phyloP scores from a whole-genome alignment of 2,113 vertebrate genomes.

The Syngnathoides biaculeatus region DNA sequence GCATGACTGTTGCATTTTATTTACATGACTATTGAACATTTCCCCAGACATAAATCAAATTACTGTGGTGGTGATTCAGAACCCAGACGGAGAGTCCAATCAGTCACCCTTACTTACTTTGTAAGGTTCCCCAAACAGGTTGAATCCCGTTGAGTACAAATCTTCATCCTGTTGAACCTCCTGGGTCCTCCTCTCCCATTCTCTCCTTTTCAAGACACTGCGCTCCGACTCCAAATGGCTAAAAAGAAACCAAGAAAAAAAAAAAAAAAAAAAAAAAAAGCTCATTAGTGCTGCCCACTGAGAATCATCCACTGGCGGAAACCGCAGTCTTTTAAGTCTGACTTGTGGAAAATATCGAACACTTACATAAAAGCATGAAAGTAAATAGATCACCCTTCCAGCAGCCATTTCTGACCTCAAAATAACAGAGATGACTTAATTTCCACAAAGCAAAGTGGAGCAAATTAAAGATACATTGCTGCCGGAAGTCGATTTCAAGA shows the following conservation, averaged over 20 bases:
- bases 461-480: background rate
- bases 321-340: slow-evolving; percentile 20
- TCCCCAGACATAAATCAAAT: background rate
- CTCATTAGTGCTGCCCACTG: slow-evolving; percentile 25
- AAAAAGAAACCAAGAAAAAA: slow-evolving; percentile 51
- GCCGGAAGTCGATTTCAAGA: background rate
- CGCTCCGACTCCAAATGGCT: slow-evolving; percentile 96
- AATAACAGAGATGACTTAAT: background rate
- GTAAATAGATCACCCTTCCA: background rate
- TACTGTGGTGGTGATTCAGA: background rate
- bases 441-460: background rate
- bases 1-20: background rate
- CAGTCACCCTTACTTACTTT: slow-evolving; percentile 86
- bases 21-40: background rate
- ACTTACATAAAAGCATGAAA: background rate
- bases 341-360: background rate
- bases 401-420: background rate
- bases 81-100: background rate
- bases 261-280: slow-evolving; percentile 31
- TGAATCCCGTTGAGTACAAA: slow-evolving; percentile 95
- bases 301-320: slow-evolving; percentile 7
- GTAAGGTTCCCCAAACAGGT: slow-evolving; percentile 96
- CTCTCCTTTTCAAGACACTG: slow-evolving; percentile 89
- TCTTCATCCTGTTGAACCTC: slow-evolving; percentile 98
- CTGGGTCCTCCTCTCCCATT: slow-evolving; percentile 96